Evolutionary conservation across 2,113 vertebrate genomes (phyloP).

Genomic region (Erinaceus europaeus): DNA sequence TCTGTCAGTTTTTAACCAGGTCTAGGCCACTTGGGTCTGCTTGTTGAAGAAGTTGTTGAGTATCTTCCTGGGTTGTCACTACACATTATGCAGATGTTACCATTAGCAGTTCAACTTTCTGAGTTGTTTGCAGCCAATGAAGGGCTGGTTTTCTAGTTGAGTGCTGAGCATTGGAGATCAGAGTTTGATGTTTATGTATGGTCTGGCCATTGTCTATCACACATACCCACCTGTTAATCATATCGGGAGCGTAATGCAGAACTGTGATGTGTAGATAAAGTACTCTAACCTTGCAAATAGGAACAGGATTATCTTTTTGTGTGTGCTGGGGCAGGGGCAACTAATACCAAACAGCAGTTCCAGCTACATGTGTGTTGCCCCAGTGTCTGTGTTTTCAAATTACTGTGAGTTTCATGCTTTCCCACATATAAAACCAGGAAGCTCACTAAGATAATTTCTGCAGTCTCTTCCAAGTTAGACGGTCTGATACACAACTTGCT

Average conservation of each 20-base stretch:
- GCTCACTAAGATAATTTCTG: not conserved
- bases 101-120: not conserved
- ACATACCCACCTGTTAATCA: not conserved
- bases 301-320: no score
- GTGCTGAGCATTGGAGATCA: no score
- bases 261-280: not conserved
- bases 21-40: not conserved
- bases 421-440: not conserved
- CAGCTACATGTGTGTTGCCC: no score
- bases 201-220: not conserved
- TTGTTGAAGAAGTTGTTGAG: not conserved
- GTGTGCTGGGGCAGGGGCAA: no score
- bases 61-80: not conserved
- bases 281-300: not conserved
- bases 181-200: not conserved
- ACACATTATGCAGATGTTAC: not conserved
- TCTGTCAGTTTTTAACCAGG: not conserved
- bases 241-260: no score
- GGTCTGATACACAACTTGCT: not conserved
- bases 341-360: no score
- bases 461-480: not conserved
- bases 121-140: no score
- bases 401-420: not conserved
- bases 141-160: not conserved
- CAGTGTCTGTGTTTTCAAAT: not conserved